These are phyloP conservation scores for Pedetes capensis DNA, from an alignment of 2,113 vertebrate species.

Conservation along the genomic window DNA sequence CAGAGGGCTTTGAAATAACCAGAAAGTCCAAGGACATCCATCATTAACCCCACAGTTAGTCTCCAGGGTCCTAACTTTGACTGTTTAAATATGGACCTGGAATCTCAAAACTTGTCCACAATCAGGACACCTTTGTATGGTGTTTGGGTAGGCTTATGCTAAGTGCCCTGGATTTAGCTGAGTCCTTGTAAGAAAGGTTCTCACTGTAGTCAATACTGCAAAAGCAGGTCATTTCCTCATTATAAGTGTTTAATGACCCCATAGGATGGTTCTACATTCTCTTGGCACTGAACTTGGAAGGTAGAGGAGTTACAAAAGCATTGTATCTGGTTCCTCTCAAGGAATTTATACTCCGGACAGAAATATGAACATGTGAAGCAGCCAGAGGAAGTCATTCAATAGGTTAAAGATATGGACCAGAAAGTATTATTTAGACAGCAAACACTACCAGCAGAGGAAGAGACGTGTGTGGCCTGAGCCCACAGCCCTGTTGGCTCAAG, in stretches of 20 bases:
- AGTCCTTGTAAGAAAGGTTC: neutral
- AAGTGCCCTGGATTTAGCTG: neutral
- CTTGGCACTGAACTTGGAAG: neutral
- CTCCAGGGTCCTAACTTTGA: neutral
- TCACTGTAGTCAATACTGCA: neutral
- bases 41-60: neutral
- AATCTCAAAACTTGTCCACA: neutral
- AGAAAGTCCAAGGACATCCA: neutral
- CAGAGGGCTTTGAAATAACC: neutral
- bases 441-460: neutral
- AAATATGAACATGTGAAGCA: neutral
- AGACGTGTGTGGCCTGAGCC: neutral
- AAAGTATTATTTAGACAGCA: neutral
- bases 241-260: neutral
- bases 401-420: neutral
- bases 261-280: neutral
- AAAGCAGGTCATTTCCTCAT: neutral
- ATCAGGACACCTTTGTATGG: neutral
- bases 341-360: neutral
- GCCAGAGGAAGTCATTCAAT: neutral
- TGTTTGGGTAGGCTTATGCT: neutral
- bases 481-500: neutral
- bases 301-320: neutral
- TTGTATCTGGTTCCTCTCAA: neutral
- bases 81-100: neutral